Conservation (phyloP, 2,797 vertebrate species). For the Helarctos malayanus region DNA sequence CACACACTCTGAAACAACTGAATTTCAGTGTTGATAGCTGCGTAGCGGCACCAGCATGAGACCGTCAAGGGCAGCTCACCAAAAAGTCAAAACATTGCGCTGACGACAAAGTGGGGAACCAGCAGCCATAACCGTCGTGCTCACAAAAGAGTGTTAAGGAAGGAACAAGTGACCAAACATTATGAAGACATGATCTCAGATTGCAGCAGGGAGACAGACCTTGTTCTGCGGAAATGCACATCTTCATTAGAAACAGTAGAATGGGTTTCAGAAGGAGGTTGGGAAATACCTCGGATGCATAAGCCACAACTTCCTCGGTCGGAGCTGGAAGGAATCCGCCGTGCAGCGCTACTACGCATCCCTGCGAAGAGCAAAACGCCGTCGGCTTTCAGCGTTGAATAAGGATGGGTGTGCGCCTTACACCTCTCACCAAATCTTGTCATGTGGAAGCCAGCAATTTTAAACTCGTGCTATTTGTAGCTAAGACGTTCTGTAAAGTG, state of each 20-base stretch:
- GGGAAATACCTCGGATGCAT: neutral
- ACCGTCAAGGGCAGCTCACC: slow-evolving; percentile 14
- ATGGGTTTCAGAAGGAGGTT: slow-evolving; percentile 9
- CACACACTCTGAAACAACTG: neutral
- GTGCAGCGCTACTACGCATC: fast-evolving
- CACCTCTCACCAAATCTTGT: neutral
- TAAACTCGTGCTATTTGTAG: neutral
- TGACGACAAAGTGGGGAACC: neutral
- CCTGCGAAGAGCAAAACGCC: neutral
- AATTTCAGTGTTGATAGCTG: neutral
- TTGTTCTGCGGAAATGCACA: neutral
- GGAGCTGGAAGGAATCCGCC: neutral
- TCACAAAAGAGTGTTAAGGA: neutral
- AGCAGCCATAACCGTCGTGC: neutral
- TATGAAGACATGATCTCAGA: neutral
- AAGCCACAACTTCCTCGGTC: neutral
- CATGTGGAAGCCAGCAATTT: neutral
- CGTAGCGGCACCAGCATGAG: neutral
- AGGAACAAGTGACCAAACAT: neutral
- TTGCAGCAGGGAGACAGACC: neutral
- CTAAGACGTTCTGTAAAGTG: neutral
- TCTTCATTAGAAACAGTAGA: slow-evolving; percentile 26
- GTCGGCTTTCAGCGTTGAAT: neutral
- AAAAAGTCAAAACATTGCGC: slow-evolving; percentile 34
- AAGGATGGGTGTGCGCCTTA: neutral